Evolutionary conservation across 2,113 vertebrate species (phyloP).

Genomic region (Scortum barcoo): DNA sequence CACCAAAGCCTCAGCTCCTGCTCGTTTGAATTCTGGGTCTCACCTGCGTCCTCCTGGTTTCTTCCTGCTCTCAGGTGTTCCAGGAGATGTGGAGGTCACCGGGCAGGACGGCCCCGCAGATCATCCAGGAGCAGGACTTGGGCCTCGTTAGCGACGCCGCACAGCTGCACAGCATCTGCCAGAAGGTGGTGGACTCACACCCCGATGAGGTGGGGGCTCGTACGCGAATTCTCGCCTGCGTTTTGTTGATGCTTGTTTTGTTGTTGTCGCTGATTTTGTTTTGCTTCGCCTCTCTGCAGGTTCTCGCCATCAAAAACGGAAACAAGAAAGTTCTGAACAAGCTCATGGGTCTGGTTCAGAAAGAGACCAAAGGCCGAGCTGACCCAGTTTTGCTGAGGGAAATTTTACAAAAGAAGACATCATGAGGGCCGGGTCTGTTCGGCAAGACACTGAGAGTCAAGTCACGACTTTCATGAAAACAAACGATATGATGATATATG

Average conservation of each 20-base stretch:
- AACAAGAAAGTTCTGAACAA: slow-evolving; percentile 94
- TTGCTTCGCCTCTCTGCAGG: slow-evolving; percentile 78
- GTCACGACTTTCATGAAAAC: not conserved
- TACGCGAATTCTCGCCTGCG: not conserved
- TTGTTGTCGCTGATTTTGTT: not conserved
- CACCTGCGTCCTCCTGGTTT: slow-evolving; percentile 1
- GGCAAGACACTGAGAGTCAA: not conserved
- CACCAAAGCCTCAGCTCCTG: not conserved
- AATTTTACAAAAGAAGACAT: slow-evolving; percentile 87
- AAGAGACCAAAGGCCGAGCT: slow-evolving; percentile 86
- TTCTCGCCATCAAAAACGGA: slow-evolving; percentile 87
- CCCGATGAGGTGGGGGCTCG: slow-evolving; percentile 86
- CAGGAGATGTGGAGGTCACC: slow-evolving; percentile 89
- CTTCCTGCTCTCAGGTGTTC: slow-evolving; percentile 76
- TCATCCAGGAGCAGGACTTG: slow-evolving; percentile 89
- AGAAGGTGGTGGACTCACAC: slow-evolving; percentile 86
- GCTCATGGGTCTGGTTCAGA: slow-evolving; percentile 92
- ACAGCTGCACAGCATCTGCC: slow-evolving; percentile 90
- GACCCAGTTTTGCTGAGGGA: slow-evolving; percentile 87
- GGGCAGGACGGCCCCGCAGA: slow-evolving; percentile 86
- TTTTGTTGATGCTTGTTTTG: not conserved
- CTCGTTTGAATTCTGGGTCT: slow-evolving; percentile 18
- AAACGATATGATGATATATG: not conserved
- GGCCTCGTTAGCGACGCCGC: slow-evolving; percentile 85
- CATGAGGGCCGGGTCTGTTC: slow-evolving; percentile 26